Evolutionary conservation across 2,888 invertebrate genomes (phyloP), one percentile per base, ranked within the genome.

Genomic region (Eudasyphora cyanicolor): DNA sequence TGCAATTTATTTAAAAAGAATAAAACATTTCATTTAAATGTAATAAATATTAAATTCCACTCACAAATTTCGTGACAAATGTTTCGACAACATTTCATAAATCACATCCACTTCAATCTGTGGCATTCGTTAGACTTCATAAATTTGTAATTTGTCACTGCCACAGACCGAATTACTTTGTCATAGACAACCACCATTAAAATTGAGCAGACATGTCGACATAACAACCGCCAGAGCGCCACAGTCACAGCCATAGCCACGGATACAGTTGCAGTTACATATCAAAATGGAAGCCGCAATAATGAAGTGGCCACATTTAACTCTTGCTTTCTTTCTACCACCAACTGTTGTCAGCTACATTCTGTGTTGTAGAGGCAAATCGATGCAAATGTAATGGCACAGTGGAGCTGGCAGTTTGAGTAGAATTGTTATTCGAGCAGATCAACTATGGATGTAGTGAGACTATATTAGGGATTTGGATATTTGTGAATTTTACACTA

Each of bases 271-370:
- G 5, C 8, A 4, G 38, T 8, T n/a, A 45, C 1, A 45, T 57
- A 24, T 57, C 57, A 51, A 10, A 5, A 45, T 57, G 8, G 17
- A 60, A 29, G 17, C 62, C 74, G n/a, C n/a, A 74, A 24, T 45
- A 45, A 76, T 57, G 42, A 69, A 62, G 60, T 71, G 49, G 49
- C 78, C 78, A 78, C 78, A 71, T 78, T 78, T 71, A 51, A 51
- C 78, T 71, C 45, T 71, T 71, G 78, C 71, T 71, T 78, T 71
- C 62, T 42, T n/a, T n/a, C n/a, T n/a, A n/a, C n/a, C n/a, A 38
- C 38, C 27, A 29, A 76, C 24, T 32, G 32, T 38, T 38, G 10
- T 38, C 12, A n/a, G 45, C n/a, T n/a, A n/a, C 45, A 12, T 3
- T 38, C 14, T 45, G n/a, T n/a, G n/a, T n/a, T 45, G 1, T 45